Base-by-base conservation (phyloP, 2,888 invertebrate species). In the Camponotus fellah region DNA sequence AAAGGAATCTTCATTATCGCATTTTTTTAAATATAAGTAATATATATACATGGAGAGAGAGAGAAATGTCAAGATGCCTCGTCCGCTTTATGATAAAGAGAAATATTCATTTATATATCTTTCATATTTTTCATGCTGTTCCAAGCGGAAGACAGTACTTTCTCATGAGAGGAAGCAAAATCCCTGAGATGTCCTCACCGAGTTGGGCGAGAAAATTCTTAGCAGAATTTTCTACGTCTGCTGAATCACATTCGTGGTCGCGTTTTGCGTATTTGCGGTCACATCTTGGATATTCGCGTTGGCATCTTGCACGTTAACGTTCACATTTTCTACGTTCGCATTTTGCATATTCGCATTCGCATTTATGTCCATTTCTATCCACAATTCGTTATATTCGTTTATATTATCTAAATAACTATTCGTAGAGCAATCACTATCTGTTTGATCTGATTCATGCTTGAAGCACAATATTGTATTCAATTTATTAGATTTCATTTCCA, bases 141-240 rank as follows among this genome's bases (percentile, higher is more conserved):
- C 2, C 10, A 34, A 34, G 9, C 10, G 32, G 14, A 46, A 46
- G 62, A 64, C 10, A 9, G 14, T 2, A 10, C 34, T 75, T 40
- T 26, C 3, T 21, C 21, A 37, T 4, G 5, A 32, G 8, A 62
- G 46, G 9, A 62, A 75, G 9, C 21, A 49, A 49, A 75, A 21
- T 75, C 65, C 75, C 75, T 64, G 75, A 75, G 75, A 21, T 34
- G 10, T 75, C 3, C 64, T 75, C 21, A 9, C 46, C 17, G 34
- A 49, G 10, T 64, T 49, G 17, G 21, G 21, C 46, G 17, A 64
- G 64, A 26, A 21, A 49, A 40, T 58, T 58, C 10, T 14, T 58
- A 72, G 6, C 49, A 58, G 12, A 3, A 72, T n/a, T 58, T 2
- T 9, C 21, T 58, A 40, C 17, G 21, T 40, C 26, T 72, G 17